Evolutionary conservation across 1,140 invertebrate genomes (phyloP).

Genomic region (Chelonus insularis): DNA sequence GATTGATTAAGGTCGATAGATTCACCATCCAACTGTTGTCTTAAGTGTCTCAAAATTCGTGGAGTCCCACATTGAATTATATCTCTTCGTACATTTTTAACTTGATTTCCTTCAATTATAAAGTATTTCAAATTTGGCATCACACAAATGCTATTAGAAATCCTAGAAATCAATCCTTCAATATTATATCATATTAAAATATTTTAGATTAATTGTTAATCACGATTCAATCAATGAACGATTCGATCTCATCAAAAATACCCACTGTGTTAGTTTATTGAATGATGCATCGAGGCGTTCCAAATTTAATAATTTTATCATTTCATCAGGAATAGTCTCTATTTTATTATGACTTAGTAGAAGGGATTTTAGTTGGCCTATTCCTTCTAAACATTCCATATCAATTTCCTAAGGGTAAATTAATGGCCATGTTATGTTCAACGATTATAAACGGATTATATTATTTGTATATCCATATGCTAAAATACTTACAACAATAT

Average conservation of each 20-base stretch:
- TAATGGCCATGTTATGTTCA: not conserved
- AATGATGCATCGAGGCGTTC: slow-evolving; percentile 82
- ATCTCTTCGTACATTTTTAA: slow-evolving; percentile 75
- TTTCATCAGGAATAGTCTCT: slow-evolving; percentile 74
- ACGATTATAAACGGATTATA: not conserved
- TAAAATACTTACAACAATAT: slow-evolving; percentile 65
- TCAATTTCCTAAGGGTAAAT: slow-evolving; percentile 64
- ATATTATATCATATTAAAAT: not conserved
- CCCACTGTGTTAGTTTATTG: slow-evolving; percentile 74
- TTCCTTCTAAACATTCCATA: slow-evolving; percentile 67
- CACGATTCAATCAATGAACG: too few species aligned
- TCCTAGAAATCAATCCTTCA: slow-evolving; percentile 62
- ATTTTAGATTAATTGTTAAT: slow-evolving; percentile 10
- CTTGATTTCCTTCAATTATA: slow-evolving; percentile 82
- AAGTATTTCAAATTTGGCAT: slow-evolving; percentile 82
- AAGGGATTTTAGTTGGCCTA: slow-evolving; percentile 72
- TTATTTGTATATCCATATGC: not conserved
- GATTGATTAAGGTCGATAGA: slow-evolving; percentile 50
- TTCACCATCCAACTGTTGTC: slow-evolving; percentile 63
- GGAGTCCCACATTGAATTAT: slow-evolving; percentile 79
- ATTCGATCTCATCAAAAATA: too few species aligned
- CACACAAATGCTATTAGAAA: slow-evolving; percentile 75
- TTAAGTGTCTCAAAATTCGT: slow-evolving; percentile 77
- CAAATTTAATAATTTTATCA: slow-evolving; percentile 72
- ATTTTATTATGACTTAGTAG: slow-evolving; percentile 79